These are phyloP conservation scores for Serinus canaria DNA, from an alignment of 2,113 vertebrate genomes.

Conservation along the genomic window DNA sequence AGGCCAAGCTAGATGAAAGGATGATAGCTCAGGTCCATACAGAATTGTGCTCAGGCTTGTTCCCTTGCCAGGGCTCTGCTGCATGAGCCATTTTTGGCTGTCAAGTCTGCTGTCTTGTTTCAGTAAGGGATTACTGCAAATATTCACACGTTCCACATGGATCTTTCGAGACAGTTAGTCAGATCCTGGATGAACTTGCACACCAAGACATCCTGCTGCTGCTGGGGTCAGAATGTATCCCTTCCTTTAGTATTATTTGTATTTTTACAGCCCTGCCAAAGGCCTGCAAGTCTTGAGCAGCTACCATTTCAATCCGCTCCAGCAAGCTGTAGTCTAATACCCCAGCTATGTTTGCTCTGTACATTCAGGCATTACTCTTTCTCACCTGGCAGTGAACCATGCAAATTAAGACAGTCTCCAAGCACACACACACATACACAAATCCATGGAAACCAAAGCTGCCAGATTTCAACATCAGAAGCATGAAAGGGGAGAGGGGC, in stretches of 20 bases:
- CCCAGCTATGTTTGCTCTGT: conserved; percentile 14
- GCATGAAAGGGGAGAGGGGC: background rate
- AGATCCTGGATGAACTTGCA: conserved; percentile 6
- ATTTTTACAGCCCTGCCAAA: conserved; percentile 42
- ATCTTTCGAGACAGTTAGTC: background rate
- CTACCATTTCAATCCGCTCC: conserved; percentile 42
- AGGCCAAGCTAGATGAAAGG: background rate
- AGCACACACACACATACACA: background rate
- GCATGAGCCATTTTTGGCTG: background rate
- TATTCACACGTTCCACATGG: conserved; percentile 3
- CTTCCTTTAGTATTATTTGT: conserved; percentile 13
- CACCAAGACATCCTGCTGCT: background rate
- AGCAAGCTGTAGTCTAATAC: conserved; percentile 33
- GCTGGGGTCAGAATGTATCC: conserved; percentile 2
- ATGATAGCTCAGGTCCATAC: conserved; percentile 24
- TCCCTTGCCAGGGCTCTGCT: conserved; percentile 21
- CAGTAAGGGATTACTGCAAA: conserved; percentile 17
- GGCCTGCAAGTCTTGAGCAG: conserved; percentile 23
- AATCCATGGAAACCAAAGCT: conserved; percentile 3
- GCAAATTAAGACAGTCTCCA: conserved; percentile 26
- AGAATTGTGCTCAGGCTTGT: background rate
- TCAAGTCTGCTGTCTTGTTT: conserved; percentile 3
- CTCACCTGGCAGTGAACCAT: conserved; percentile 37
- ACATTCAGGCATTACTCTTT: conserved; percentile 35
- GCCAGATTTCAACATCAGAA: conserved; percentile 19